Evolutionary conservation across 2,888 invertebrate genomes (phyloP), one percentile per base, ranked within the genome.

Genomic region (Seira ritae): DNA sequence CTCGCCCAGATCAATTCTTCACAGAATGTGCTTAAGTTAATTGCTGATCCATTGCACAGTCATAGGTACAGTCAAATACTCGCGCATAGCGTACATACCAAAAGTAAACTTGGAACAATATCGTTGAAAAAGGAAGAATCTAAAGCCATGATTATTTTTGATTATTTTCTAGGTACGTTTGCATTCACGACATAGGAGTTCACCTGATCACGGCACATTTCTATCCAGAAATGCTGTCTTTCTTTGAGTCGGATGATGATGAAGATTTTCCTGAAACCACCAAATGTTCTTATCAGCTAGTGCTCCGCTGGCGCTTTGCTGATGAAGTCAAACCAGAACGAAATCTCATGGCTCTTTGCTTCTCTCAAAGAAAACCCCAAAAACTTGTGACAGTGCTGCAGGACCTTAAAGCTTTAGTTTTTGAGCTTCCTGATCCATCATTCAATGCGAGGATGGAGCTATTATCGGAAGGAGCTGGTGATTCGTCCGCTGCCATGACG

Each of bases 121-220:
- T 31, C 31, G 31, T 8, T 4, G 8, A 4, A 8, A 31, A 31
- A 4, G 2, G 31, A 31, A 31, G 2, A 31, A 31, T 4, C 2
- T 31, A 31, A 31, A 31, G 8, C 8, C 2, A 31, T 31, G 31
- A 31, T 31, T n/a, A n/a, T 19, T 60, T n/a, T 2, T 31, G 8
- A 31, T 66, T 31, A 8, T 2, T 31, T 31, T 2, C 31, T 22
- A 84, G 88, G 23, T 86, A 87, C 72, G 70, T 73, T 19, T 85
- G 85, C 60, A 79, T 86, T 22, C 85, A 87, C 68, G 85, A 85
- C 19, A 81, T 81, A 12, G 88, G 87, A 8, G 42, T 85, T 55
- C 86, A 86, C 68, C 42, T 88, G 0, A 62, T 88, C 15, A 84
- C 73, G 31, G 80, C 86, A 0, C 80, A 86, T 55, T 88, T 86